phyloP scores from a whole-genome alignment of 2,113 vertebrate species.

The Cryptoleucopteryx plumbea region DNA sequence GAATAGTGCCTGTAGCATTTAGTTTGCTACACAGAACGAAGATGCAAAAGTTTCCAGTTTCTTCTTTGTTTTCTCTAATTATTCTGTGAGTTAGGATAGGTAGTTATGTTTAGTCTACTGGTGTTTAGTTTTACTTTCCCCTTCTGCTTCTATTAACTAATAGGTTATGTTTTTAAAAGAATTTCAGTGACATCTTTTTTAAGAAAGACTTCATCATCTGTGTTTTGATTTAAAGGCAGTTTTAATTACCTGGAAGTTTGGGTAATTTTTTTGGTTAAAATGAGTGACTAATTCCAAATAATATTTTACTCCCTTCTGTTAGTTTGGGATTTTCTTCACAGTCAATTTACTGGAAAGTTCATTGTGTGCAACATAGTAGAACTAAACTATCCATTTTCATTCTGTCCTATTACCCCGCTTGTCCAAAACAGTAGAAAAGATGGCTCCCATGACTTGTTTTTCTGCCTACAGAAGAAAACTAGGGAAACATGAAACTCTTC shows the following conservation, averaged over 20 bases:
- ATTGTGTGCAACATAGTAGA: neutral
- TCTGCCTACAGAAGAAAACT: neutral
- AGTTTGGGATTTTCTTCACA: neutral
- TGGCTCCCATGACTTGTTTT: neutral
- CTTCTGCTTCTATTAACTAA: neutral
- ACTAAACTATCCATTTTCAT: constrained; percentile 11
- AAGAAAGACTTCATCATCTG: neutral
- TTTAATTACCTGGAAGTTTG: neutral
- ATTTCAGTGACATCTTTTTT: neutral
- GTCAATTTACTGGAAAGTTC: neutral
- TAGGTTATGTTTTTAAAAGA: neutral
- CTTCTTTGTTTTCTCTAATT: neutral
- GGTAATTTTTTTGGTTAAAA: neutral
- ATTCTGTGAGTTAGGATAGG: neutral
- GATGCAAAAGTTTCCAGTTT: neutral
- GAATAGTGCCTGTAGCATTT: neutral
- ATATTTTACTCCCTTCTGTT: neutral
- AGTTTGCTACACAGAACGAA: neutral
- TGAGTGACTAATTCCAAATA: neutral
- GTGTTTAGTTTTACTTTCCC: neutral
- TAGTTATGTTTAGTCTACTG: neutral
- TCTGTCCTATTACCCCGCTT: neutral
- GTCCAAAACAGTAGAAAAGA: neutral
- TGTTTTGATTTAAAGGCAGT: neutral
- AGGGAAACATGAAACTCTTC: neutral